phyloP scores from a whole-genome alignment of 2,113 vertebrate genomes.

The Atlantisia rogersi region DNA sequence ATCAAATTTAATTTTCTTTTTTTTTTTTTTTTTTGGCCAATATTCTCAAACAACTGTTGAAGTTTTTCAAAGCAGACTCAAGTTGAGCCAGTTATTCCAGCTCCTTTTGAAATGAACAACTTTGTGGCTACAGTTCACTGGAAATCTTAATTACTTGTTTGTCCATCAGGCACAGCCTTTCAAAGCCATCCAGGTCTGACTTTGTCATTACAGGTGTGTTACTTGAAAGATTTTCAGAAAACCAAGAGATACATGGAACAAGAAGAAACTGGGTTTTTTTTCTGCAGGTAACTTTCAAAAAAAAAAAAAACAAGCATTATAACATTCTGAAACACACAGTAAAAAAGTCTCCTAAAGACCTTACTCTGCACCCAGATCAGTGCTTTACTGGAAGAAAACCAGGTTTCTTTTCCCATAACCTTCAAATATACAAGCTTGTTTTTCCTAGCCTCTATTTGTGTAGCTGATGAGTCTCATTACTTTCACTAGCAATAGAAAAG shows the following conservation, averaged over 20 bases:
- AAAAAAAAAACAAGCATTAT: neutral
- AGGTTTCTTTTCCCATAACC: neutral
- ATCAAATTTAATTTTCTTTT: neutral
- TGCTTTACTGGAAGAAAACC: neutral
- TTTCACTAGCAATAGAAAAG: neutral
- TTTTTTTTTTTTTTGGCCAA: neutral
- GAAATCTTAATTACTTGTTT: neutral
- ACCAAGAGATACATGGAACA: neutral
- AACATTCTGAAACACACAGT: neutral
- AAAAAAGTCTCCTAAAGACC: neutral
- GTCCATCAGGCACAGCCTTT: neutral
- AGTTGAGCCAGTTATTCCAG: neutral
- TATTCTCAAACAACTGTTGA: neutral
- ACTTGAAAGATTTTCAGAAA: neutral
- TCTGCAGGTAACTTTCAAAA: neutral
- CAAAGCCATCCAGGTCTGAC: neutral
- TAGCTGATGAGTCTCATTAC: neutral
- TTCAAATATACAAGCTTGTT: neutral
- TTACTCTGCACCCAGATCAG: neutral
- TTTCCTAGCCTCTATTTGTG: neutral
- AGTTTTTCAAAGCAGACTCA: neutral
- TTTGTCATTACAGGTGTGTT: neutral
- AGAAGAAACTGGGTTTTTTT: neutral
- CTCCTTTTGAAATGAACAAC: neutral
- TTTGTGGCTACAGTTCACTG: neutral